Evolutionary conservation across 2,888 invertebrate genomes (phyloP).

Genomic region (Venustoraphidia nigricollis): DNA sequence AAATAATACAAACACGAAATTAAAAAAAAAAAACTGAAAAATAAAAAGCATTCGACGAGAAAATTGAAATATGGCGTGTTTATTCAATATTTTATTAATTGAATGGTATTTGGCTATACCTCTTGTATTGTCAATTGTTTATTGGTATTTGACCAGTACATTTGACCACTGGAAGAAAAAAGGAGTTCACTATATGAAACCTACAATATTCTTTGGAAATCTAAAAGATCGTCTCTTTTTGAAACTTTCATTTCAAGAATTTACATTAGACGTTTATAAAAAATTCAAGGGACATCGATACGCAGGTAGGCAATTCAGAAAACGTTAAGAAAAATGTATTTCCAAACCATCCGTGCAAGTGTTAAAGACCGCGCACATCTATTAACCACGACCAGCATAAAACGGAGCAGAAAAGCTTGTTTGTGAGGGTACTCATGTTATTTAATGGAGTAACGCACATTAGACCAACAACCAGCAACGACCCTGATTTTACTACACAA

Average conservation of each 20-base stretch:
- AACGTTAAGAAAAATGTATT: too few relatives aligned
- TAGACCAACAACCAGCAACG: constrained; percentile 16
- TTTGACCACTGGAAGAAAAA: constrained; percentile 18
- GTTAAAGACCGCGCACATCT: constrained; percentile 13
- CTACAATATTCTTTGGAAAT: constrained; percentile 18
- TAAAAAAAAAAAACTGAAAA: too few relatives aligned
- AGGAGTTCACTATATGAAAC: constrained; percentile 16
- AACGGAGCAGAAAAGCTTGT: too few relatives aligned
- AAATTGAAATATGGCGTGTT: too few relatives aligned
- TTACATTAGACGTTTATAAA: constrained; percentile 12
- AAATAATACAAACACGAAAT: too few relatives aligned
- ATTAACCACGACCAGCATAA: too few relatives aligned
- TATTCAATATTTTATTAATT: too few relatives aligned
- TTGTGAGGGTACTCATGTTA: too few relatives aligned
- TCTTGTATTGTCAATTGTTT: background rate
- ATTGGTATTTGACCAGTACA: background rate
- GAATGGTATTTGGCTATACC: background rate
- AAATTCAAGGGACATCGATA: constrained; percentile 11
- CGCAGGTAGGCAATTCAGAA: background rate
- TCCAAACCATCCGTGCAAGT: too few relatives aligned
- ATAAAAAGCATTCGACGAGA: too few relatives aligned
- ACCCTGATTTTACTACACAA: background rate
- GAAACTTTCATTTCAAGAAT: constrained; percentile 3
- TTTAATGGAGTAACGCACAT: too few relatives aligned
- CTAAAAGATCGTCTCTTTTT: constrained; percentile 9